Evolutionary conservation across 2,113 vertebrate species (phyloP).

Genomic region (Chaenogobius annularis): DNA sequence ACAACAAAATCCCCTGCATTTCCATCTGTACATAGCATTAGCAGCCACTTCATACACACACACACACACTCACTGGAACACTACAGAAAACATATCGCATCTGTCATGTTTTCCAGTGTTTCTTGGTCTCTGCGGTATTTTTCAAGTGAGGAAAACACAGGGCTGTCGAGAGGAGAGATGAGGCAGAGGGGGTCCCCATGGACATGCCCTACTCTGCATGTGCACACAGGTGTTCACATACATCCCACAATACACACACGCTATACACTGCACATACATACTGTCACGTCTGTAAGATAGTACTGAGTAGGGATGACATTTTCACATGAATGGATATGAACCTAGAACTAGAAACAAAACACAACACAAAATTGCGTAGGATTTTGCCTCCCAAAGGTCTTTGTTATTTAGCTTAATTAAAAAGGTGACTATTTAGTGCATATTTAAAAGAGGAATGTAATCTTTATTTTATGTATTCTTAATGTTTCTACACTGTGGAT

Average conservation of each 20-base stretch:
- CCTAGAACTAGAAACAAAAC: too few relatives aligned
- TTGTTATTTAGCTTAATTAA: neutral
- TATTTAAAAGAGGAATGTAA: too few relatives aligned
- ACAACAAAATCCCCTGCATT: neutral
- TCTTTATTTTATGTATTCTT: too few relatives aligned
- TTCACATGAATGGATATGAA: neutral
- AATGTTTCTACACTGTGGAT: too few relatives aligned
- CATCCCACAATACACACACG: neutral
- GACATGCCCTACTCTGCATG: conserved; percentile 26
- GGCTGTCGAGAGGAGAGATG: conserved; percentile 50
- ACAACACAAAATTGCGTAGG: neutral
- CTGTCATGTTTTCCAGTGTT: conserved; percentile 30
- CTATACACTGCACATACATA: neutral
- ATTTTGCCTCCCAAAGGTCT: neutral
- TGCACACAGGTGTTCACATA: conserved; percentile 38
- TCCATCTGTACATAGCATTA: neutral
- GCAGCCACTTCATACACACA: conserved; percentile 10
- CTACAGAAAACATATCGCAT: conserved; percentile 18
- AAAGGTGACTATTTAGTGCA: too few relatives aligned
- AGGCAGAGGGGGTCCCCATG: conserved; percentile 34
- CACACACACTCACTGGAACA: conserved; percentile 29
- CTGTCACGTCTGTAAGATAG: conserved; percentile 10
- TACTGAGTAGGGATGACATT: neutral
- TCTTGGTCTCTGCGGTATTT: conserved; percentile 24
- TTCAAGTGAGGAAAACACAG: conserved; percentile 21